Conservation (phyloP, 64 coral and sea anemone species). For the Montipora capricornis region DNA sequence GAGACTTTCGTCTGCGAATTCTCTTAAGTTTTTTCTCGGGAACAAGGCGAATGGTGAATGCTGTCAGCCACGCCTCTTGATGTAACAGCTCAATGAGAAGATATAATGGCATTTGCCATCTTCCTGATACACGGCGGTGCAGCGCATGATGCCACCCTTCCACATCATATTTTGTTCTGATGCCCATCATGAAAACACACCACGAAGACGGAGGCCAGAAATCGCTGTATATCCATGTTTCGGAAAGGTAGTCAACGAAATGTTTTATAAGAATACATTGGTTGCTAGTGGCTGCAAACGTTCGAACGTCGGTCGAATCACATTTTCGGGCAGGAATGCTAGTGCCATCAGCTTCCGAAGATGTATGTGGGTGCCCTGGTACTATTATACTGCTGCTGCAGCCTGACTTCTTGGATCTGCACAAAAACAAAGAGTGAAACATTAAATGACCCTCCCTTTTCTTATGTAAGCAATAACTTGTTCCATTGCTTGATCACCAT, state of each 20-base stretch:
- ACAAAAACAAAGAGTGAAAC: not conserved
- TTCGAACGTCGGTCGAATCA: not conserved
- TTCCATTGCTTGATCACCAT: too few relatives aligned
- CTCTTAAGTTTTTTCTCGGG: not conserved
- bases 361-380: not conserved
- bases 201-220: conserved; percentile 23
- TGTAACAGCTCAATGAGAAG: not conserved
- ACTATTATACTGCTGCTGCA: conserved; percentile 10
- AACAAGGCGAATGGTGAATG: not conserved
- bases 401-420: conserved; percentile 27
- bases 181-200: conserved; percentile 11
- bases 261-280: not conserved
- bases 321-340: not conserved
- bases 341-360: conserved; percentile 7
- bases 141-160: not conserved
- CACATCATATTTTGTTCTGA: conserved; percentile 6
- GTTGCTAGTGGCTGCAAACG: not conserved
- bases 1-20: not conserved
- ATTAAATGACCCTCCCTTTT: too few relatives aligned
- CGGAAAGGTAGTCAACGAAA: not conserved
- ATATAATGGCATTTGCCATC: not conserved
- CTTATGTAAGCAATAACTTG: too few relatives aligned
- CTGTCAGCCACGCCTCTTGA: not conserved
- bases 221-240: not conserved
- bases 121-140: not conserved